Percentiles rank a stretch among this genome's conserved stretches.
These are phyloP conservation scores for Mizuhopecten yessoensis DNA, from an alignment of 1,140 invertebrate genomes.

Conservation along the genomic window DNA sequence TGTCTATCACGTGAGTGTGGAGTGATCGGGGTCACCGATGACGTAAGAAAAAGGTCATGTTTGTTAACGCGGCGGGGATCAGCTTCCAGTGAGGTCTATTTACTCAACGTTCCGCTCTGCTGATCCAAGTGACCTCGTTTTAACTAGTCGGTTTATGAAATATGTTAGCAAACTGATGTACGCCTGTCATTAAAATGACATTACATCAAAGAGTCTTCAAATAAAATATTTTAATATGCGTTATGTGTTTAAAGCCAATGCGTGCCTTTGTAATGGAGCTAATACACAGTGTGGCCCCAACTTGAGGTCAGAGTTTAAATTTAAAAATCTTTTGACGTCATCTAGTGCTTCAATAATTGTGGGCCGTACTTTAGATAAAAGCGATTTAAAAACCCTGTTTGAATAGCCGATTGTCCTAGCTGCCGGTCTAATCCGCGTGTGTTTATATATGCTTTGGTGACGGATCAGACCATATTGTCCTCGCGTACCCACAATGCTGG, in stretches of 20 bases:
- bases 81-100: background rate
- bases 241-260: background rate
- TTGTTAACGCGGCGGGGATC: background rate
- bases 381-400: slow-evolving; percentile 3
- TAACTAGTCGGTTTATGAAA: background rate
- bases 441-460: slow-evolving; percentile 20
- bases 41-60: slow-evolving; percentile 18
- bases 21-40: background rate
- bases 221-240: background rate
- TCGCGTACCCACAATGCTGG: background rate
- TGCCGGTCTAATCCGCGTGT: background rate
- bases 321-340: background rate
- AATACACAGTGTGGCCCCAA: background rate
- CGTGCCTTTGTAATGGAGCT: background rate
- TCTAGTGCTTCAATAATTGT: background rate
- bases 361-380: background rate
- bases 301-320: background rate
- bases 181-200: background rate
- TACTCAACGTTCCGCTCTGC: background rate
- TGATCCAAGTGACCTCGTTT: background rate
- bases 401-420: background rate
- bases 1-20: background rate
- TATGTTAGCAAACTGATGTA: background rate
- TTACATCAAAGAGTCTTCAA: background rate
- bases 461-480: background rate